Conservation (phyloP, 2,113 vertebrate species). For the Rhinichthys klamathensis region DNA sequence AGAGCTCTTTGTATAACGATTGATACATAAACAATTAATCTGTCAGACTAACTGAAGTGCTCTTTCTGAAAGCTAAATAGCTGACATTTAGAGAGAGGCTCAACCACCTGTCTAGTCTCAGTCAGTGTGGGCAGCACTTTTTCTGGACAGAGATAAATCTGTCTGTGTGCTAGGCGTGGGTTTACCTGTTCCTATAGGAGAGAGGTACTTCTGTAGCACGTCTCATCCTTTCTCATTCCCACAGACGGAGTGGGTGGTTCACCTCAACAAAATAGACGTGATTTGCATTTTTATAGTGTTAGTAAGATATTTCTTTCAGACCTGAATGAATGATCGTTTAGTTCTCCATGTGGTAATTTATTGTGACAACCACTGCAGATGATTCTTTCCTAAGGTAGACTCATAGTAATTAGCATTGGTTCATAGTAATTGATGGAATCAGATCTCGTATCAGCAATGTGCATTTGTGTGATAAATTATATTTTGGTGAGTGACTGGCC, state of each 20-base stretch:
- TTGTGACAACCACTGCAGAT: not conserved
- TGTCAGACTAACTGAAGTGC: not conserved
- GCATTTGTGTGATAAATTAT: not conserved
- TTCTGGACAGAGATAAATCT: slow-evolving; percentile 25
- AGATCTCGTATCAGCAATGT: not conserved
- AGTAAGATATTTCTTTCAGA: not conserved
- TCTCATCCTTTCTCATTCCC: not conserved
- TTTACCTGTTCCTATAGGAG: slow-evolving; percentile 40
- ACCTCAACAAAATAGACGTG: slow-evolving; percentile 22
- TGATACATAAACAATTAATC: not conserved
- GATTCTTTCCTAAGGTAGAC: not conserved
- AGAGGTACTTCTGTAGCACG: slow-evolving; percentile 1
- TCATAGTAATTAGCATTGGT: not conserved
- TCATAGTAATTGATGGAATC: not conserved
- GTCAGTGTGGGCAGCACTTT: slow-evolving; percentile 34
- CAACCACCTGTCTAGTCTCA: slow-evolving; percentile 34
- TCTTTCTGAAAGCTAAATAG: not conserved
- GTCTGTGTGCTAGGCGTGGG: slow-evolving; percentile 11
- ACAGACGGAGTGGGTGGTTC: slow-evolving; percentile 17
- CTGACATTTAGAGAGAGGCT: not conserved
- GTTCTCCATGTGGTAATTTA: not conserved
- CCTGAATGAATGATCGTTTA: not conserved
- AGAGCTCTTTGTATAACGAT: not conserved
- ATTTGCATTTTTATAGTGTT: slow-evolving; percentile 41
- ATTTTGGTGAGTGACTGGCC: not conserved